Evolutionary conservation across 2,797 vertebrate species (phyloP).

Genomic region (Enteromius argenteus): DNA sequence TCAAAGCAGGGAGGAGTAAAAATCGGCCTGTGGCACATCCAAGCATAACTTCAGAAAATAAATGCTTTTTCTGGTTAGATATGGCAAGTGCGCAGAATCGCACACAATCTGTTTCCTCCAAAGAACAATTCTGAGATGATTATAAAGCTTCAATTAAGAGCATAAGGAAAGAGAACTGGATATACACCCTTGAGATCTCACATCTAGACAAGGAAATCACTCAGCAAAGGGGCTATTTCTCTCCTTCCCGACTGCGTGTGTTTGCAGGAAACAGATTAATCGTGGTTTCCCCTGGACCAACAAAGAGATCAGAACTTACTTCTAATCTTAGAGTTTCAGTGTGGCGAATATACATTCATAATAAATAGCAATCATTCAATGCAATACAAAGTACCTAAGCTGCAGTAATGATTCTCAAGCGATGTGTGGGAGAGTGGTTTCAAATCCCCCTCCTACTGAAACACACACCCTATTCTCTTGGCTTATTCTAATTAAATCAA

Average conservation of each 20-base stretch:
- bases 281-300: conserved; percentile 33
- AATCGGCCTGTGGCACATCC: not conserved
- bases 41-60: conserved; percentile 8
- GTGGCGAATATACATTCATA: conserved; percentile 14
- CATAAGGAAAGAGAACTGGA: conserved; percentile 9
- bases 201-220: conserved; percentile 41
- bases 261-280: conserved; percentile 51
- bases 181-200: conserved; percentile 22
- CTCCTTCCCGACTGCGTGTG: conserved; percentile 4
- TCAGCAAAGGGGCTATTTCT: conserved; percentile 40
- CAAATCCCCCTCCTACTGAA: conserved; percentile 21
- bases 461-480: conserved; percentile 42
- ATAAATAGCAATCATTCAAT: conserved; percentile 3
- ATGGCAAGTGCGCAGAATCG: conserved; percentile 2
- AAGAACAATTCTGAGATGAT: conserved; percentile 46
- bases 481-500: conserved; percentile 53
- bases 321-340: conserved; percentile 13
- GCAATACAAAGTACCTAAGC: conserved; percentile 21
- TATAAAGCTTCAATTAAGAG: conserved; percentile 61
- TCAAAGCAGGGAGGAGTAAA: conserved; percentile 40
- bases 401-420: conserved; percentile 23
- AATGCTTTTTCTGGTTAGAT: not conserved
- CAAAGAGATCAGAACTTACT: conserved; percentile 27
- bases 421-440: conserved; percentile 14
- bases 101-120: conserved; percentile 4